A percentile compares a stretch with the other conserved stretches of the same genome.
Conservation (phyloP, 1,140 invertebrate species). For the Tetranychus urticae region DNA sequence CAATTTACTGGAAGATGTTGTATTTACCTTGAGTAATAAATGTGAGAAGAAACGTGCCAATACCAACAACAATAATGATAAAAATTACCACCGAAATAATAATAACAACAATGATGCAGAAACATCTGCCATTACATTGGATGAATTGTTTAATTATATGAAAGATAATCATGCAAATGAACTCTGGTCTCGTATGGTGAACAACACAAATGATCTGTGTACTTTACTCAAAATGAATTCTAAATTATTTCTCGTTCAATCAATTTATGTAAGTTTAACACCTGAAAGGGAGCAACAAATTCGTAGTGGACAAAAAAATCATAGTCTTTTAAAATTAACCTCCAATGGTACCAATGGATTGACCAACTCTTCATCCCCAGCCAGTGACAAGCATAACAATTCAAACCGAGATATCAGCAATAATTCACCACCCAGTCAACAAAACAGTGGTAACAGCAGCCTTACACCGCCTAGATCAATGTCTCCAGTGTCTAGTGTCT, state of each 20-base stretch:
- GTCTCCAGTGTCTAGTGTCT: neutral
- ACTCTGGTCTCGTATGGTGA: conserved; percentile 50
- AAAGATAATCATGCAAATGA: conserved; percentile 48
- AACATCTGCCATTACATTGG: conserved; percentile 32
- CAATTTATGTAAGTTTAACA: conserved; percentile 52
- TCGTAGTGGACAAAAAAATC: neutral
- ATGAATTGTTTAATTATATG: conserved; percentile 56
- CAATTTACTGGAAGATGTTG: neutral
- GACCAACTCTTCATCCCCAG: too few species aligned
- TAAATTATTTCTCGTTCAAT: conserved; percentile 65
- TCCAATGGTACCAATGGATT: too few species aligned
- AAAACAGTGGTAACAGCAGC: neutral
- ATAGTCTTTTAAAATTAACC: neutral
- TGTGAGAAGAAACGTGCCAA: neutral
- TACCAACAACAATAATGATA: neutral
- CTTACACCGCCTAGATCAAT: neutral
- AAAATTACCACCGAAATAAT: conserved; percentile 23
- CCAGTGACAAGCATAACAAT: too few species aligned
- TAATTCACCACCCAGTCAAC: neutral
- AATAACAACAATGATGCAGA: conserved; percentile 8
- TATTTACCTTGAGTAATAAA: neutral
- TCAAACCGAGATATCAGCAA: neutral
- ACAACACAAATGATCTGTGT: conserved; percentile 54
- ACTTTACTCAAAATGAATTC: conserved; percentile 72
- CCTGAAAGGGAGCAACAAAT: conserved; percentile 17